Evolutionary conservation across 2,888 invertebrate species (phyloP).

Genomic region (Philhelius pedissequus): DNA sequence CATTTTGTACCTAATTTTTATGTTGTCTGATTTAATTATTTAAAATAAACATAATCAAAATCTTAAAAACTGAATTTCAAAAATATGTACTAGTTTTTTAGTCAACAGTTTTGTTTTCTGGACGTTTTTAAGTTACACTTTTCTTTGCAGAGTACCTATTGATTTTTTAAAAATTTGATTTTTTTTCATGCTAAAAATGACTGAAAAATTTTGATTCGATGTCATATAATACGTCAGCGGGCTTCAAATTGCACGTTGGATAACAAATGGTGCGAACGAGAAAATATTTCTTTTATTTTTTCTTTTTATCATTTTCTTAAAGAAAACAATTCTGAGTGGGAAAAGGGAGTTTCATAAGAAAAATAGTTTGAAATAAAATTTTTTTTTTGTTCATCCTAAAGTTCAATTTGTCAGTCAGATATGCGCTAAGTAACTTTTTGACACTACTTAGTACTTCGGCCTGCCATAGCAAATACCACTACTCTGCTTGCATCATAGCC

Average conservation of each 20-base stretch:
- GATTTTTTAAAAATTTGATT: too few species aligned
- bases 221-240: not conserved
- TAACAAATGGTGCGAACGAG: constrained; percentile 54
- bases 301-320: not conserved
- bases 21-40: too few species aligned
- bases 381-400: constrained; percentile 30
- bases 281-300: constrained; percentile 29
- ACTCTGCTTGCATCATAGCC: not conserved
- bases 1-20: too few species aligned
- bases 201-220: too few species aligned
- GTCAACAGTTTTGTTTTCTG: too few species aligned
- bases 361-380: constrained; percentile 50
- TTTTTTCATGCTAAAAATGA: too few species aligned
- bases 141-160: too few species aligned
- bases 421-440: constrained; percentile 62
- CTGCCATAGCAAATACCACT: constrained; percentile 33
- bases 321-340: not conserved
- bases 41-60: too few species aligned
- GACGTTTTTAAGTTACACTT: too few species aligned
- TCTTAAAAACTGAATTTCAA: too few species aligned
- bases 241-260: constrained; percentile 28
- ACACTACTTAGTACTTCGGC: constrained; percentile 48
- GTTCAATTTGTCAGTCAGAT: constrained; percentile 65
- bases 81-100: too few species aligned
- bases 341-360: constrained; percentile 17